Evolutionary conservation across 2,888 invertebrate genomes (phyloP), one percentile per base, ranked within the genome.

Genomic region (Chalcis sispes): DNA sequence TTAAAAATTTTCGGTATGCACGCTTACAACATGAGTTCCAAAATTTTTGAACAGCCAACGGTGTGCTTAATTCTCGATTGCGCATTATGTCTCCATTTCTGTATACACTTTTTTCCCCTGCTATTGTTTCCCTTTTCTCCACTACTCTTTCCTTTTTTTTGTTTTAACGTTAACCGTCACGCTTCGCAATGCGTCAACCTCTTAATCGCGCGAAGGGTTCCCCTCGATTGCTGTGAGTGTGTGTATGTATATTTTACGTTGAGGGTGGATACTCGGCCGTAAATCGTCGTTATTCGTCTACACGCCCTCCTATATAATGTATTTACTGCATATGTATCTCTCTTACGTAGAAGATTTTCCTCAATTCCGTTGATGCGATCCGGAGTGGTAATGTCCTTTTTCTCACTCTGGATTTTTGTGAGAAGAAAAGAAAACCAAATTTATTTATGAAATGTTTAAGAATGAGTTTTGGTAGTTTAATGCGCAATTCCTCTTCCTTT

Each of bases 211-310:
- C 50, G 23, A 36, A 25, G 59, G 42, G 42, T 61, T 36, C 29
- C n/a, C n/a, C n/a, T n/a, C n/a, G 56, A 56, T 56, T 15, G 15
- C 7, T 18, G 10, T n/a, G 36, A 15, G 27, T 13, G 27, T 29
- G 32, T 4, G 56, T n/a, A n/a, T n/a, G n/a, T n/a, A n/a, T n/a
- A 10, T 36, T 36, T 36, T 7, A 36, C 36, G 42, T 13, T 13
- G 32, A 46, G 48, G 58, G 46, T 29, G 58, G 59, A 29, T 8
- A 8, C 23, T n/a, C n/a, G 18, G 20, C 50, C 70, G 36, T 70
- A 70, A 70, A 70, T 70, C 46, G 70, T 50, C 50, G 25, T 59
- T 70, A 70, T 25, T 25, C 46, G 8, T 32, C 36, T 18, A 1
- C 46, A 10, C 42, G 20, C 7, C 7, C 25, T 42, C 3, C 56